A percentile compares a stretch with the other conserved stretches of the same genome.
Evolutionary conservation across 2,797 vertebrate species (phyloP).

Genomic region (Anas bernieri): DNA sequence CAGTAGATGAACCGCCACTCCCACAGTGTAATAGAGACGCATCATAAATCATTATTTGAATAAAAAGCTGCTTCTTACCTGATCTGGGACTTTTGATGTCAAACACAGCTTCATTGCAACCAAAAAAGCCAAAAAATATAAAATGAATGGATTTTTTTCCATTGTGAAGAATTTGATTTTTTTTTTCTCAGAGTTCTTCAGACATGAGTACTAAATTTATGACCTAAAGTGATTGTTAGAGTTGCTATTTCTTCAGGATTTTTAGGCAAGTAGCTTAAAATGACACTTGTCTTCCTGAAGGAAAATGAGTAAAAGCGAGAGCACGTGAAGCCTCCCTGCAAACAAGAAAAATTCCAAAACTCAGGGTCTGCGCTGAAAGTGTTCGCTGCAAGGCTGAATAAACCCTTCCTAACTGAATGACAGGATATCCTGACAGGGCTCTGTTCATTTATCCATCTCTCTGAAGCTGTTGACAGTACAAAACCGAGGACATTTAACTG

Average conservation of each 20-base stretch:
- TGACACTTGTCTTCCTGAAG: constrained; percentile 40
- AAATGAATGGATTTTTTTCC: not conserved
- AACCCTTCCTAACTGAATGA: constrained; percentile 64
- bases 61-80: constrained; percentile 73
- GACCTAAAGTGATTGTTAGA: not conserved
- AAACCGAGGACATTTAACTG: constrained; percentile 31
- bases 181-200: not conserved
- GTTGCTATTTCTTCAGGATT: not conserved
- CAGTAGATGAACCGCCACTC: not conserved
- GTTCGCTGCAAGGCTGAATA: constrained; percentile 45
- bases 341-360: constrained; percentile 60
- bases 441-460: constrained; percentile 23
- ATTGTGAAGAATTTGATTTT: constrained; percentile 23
- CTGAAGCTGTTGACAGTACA: constrained; percentile 9
- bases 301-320: not conserved
- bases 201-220: not conserved
- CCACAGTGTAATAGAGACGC: not conserved
- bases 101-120: not conserved
- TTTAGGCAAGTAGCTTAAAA: not conserved
- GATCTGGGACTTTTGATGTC: not conserved
- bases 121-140: constrained; percentile 36
- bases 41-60: not conserved
- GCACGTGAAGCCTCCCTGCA: not conserved
- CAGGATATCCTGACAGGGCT: constrained; percentile 79
- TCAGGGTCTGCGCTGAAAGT: not conserved